Evolutionary conservation across 1,140 invertebrate species (phyloP), one percentile per base, ranked within the genome.

Genomic region (Papilio polyxenes): DNA sequence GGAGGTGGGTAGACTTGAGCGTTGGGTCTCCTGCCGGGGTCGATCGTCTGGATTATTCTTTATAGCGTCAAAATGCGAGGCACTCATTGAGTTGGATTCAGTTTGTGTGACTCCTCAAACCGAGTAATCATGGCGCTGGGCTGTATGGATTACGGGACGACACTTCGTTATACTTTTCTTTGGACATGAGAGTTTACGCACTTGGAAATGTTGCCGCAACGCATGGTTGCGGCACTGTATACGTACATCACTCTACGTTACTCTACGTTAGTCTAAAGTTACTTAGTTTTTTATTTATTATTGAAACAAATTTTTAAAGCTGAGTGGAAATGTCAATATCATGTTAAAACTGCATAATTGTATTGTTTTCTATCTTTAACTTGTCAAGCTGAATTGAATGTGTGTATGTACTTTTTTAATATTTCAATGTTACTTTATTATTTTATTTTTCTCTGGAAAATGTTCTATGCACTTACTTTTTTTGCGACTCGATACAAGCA

Each of bases 1-100:
- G 87, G 91, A 90, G 83, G 86, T 83, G 80, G 65, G 83, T 87
- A 79, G 80, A 88, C 88, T 81, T 62, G 83, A 76, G 78, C 69
- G 89, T 89, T 92, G 87, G 88, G 88, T 85, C 90, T 84, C 74
- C 84, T 69, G 83, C 59, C 69, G 87, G 90, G 92, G 91, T 90
- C 87, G 86, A 82, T 82, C 82, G 89, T 88, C 88, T 90, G 91
- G 89, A 90, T 92, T 92, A 92, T 94, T 92, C 91, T 93, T 92
- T 93, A 92, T 90, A 89, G 90, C 88, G 89, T 90, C 86, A 89
- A 93, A 93, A 92, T 90, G 90, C 88, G 89, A 90, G 86, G 91
- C 85, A 90, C 87, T 92, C 91, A 90, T 92, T 88, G 91, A 93
- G 87, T 88, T 89, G 88, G 89, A 92, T 91, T 92, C 90, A 90